Conservation (phyloP, 1,140 invertebrate genomes). For the Drosophila kikkawai region DNA sequence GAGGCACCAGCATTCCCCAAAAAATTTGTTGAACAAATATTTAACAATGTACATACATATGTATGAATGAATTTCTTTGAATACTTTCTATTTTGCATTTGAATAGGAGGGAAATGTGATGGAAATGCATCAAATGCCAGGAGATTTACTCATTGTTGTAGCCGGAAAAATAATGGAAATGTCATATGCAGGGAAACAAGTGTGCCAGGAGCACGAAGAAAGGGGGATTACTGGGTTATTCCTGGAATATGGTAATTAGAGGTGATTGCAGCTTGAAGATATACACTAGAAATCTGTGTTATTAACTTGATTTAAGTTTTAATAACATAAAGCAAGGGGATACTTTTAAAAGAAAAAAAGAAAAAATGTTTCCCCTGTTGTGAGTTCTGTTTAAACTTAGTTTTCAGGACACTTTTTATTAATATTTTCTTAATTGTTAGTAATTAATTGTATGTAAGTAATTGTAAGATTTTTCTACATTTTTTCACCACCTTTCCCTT, state of each 20-base stretch:
- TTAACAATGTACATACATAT: constrained; percentile 23
- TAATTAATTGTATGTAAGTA: too few species aligned
- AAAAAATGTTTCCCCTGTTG: too few species aligned
- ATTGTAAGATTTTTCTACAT: too few species aligned
- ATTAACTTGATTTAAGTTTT: neutral
- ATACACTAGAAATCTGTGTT: neutral
- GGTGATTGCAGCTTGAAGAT: neutral
- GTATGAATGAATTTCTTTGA: constrained; percentile 2
- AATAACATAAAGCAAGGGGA: neutral
- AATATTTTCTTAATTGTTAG: too few species aligned
- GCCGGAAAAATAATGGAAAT: constrained; percentile 56
- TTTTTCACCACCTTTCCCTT: too few species aligned
- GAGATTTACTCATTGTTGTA: constrained; percentile 18
- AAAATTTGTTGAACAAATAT: constrained; percentile 41
- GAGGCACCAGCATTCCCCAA: constrained; percentile 10
- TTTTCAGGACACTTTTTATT: too few species aligned
- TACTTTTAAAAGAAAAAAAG: too few species aligned
- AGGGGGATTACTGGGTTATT: neutral
- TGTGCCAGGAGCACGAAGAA: neutral
- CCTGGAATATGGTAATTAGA: constrained; percentile 18
- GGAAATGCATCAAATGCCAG: constrained; percentile 59
- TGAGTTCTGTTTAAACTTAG: too few species aligned
- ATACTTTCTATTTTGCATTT: constrained; percentile 44
- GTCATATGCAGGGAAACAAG: constrained; percentile 47
- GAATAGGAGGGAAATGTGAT: constrained; percentile 31